Evolutionary conservation across 2,888 invertebrate genomes (phyloP).

Genomic region (Sminthurinus aureus): DNA sequence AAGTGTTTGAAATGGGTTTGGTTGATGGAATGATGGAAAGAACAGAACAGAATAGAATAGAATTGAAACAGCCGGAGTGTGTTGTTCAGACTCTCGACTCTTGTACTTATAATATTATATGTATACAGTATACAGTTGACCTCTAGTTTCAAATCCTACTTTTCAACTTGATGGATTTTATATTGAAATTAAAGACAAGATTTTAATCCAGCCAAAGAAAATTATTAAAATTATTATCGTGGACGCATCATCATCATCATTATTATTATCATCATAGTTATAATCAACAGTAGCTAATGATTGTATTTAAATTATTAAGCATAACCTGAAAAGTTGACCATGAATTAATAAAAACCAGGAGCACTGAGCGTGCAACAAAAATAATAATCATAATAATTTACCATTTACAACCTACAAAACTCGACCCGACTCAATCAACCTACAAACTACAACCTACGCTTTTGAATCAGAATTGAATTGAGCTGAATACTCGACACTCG

Average conservation of each 20-base stretch:
- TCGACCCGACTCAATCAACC: too few relatives aligned
- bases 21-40: neutral
- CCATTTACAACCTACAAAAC: too few relatives aligned
- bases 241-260: neutral
- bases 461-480: too few relatives aligned
- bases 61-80: constrained; percentile 3
- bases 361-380: neutral
- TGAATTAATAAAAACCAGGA: constrained; percentile 3
- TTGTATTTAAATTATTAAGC: constrained; percentile 13
- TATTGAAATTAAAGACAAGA: constrained; percentile 20
- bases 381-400: too few relatives aligned
- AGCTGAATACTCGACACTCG: too few relatives aligned
- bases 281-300: too few relatives aligned
- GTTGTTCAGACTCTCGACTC: neutral
- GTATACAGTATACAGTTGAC: neutral
- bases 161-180: constrained; percentile 27
- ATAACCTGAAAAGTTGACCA: constrained; percentile 14
- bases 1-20: neutral
- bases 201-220: neutral
- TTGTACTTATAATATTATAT: neutral
- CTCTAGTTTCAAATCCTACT: neutral
- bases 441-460: too few relatives aligned
- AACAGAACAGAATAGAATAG: too few relatives aligned
- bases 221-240: neutral
- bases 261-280: neutral